Evolutionary conservation across 2,888 invertebrate species (phyloP), one percentile per base, ranked within the genome.

Genomic region (Drosophila subsilvestris): DNA sequence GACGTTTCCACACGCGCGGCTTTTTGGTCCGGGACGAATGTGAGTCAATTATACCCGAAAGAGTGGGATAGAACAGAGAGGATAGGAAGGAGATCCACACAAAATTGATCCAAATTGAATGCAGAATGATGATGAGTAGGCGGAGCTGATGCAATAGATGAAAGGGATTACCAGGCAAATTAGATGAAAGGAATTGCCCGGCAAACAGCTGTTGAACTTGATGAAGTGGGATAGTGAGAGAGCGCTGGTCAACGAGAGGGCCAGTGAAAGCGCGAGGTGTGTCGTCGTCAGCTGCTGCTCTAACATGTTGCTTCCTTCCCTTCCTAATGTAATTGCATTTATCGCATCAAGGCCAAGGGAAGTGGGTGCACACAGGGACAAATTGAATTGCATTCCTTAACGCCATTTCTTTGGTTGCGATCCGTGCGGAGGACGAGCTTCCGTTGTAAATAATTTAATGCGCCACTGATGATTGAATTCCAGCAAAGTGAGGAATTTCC

Each of bases 21-120:
- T 0, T 25, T 55, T 69, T 69, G 45, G 68, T 51, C 53, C 51
- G 79, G 76, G 81, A 73, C 84, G 60, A 82, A 84, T 82, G 79
- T 79, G 81, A 82, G 84, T 78, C 81, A 81, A 82, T 71, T 70
- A 75, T 79, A 75, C 37, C 32, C 32, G 18, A 22, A 18, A 43
- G 63, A 32, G 27, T 18, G 20, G 29, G 32, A 45, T 5, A 27
- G 9, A 6, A 25, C 27, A 27, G 22, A 22, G 14, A 32, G 65
- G 32, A 20, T 17, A 25, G 37, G 43, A 56, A 43, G 53, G n/a
- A 25, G 44, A 32, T 18, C 25, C 10, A 43, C 43, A 25, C 27
- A 14, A 17, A 29, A 29, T 50, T 29, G 27, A 44, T 55, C 32
- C 25, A 54, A 49, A 61, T 51, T 45, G 42, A 37, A 10, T n/a